phyloP scores from a whole-genome alignment of 2,797 vertebrate genomes.

The Enteromius unitaeniatus region DNA sequence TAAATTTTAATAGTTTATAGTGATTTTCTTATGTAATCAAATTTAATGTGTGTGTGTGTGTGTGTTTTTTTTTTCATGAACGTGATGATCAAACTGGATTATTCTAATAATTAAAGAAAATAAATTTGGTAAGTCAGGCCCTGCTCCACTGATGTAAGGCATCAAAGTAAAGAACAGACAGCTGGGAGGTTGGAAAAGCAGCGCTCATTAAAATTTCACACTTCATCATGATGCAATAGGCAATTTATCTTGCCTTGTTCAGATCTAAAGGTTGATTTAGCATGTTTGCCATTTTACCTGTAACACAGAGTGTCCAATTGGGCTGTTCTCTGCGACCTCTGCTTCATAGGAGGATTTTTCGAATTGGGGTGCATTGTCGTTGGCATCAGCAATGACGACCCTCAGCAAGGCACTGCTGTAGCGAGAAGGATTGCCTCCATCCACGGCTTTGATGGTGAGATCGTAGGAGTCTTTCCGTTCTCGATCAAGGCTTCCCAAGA shows the following conservation, averaged over 20 bases:
- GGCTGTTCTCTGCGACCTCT: slow-evolving; percentile 93
- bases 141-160: slow-evolving; percentile 48
- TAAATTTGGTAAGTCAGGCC: slow-evolving; percentile 28
- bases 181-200: slow-evolving; percentile 48
- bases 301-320: slow-evolving; percentile 92
- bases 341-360: slow-evolving; percentile 92
- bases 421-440: slow-evolving; percentile 91
- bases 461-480: slow-evolving; percentile 98
- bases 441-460: slow-evolving; percentile 95
- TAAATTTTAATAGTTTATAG: neutral
- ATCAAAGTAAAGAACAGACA: slow-evolving; percentile 56
- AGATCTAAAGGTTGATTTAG: slow-evolving; percentile 49
- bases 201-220: slow-evolving; percentile 60
- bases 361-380: slow-evolving; percentile 95
- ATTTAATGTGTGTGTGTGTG: neutral
- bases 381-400: slow-evolving; percentile 93
- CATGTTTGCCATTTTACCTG: slow-evolving; percentile 81
- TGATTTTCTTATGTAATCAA: neutral
- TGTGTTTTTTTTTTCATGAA: neutral
- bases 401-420: slow-evolving; percentile 95
- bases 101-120: slow-evolving; percentile 48
- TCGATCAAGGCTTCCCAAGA: slow-evolving; percentile 93
- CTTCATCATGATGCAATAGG: slow-evolving; percentile 53
- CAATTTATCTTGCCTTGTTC: slow-evolving; percentile 40
- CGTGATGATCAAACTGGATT: slow-evolving; percentile 34